Evolutionary conservation across 1,140 invertebrate species (phyloP).

Genomic region (Copidosoma floridanum): DNA sequence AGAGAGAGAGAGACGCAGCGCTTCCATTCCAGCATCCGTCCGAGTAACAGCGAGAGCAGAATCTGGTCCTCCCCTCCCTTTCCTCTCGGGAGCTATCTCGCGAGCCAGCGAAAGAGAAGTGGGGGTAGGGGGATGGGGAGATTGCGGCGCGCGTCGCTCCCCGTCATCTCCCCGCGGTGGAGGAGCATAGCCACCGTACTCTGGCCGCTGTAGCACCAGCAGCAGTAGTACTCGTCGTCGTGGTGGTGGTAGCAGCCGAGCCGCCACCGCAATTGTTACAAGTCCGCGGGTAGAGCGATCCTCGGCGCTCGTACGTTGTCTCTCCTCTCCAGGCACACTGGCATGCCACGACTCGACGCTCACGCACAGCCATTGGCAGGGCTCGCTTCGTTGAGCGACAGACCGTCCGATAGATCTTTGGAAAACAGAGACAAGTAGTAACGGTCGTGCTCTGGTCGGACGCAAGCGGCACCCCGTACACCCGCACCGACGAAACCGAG

Average conservation of each 20-base stretch:
- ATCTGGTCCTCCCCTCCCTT: not conserved
- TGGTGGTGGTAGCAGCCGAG: not conserved
- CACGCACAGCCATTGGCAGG: too few species aligned
- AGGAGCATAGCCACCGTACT: not conserved
- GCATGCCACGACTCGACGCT: too few species aligned
- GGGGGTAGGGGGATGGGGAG: constrained; percentile 7
- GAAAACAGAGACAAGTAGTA: too few species aligned
- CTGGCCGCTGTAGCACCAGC: too few species aligned
- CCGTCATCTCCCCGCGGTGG: too few species aligned
- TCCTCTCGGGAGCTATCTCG: not conserved
- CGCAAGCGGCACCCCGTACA: too few species aligned
- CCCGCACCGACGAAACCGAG: not conserved
- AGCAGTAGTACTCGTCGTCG: too few species aligned
- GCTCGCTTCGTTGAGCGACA: too few species aligned
- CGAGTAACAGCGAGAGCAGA: not conserved
- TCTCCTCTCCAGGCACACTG: too few species aligned
- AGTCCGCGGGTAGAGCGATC: not conserved
- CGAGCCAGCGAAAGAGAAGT: not conserved
- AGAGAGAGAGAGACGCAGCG: not conserved
- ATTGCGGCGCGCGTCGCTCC: not conserved
- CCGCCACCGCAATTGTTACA: constrained; percentile 3
- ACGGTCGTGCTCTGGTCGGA: too few species aligned
- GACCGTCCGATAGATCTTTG: too few species aligned
- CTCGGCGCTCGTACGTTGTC: not conserved
- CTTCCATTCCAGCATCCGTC: not conserved